phyloP scores from a whole-genome alignment of 92 coral and sea anemone genomes.

The Actinostola sp. region DNA sequence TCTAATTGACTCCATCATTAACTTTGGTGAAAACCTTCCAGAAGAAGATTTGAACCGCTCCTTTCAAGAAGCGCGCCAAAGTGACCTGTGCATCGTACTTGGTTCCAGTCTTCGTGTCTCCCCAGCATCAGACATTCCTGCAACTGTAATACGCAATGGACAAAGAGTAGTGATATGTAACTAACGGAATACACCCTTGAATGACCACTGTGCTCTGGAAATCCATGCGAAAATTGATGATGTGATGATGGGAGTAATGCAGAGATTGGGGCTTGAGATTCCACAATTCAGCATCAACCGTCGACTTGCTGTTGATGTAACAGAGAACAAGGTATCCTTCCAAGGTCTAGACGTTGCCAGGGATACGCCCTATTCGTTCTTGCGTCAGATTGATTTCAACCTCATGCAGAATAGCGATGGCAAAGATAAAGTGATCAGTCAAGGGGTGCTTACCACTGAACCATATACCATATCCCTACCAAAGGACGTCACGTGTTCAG shows the following conservation, averaged over 20 bases:
- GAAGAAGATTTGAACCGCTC: constrained; percentile 61
- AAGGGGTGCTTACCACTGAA: constrained; percentile 57
- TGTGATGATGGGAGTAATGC: constrained; percentile 54
- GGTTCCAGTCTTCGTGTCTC: constrained; percentile 81
- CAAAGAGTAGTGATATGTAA: constrained; percentile 68
- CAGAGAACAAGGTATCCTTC: constrained; percentile 45
- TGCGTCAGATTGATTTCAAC: constrained; percentile 53
- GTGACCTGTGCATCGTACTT: constrained; percentile 74
- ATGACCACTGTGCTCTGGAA: constrained; percentile 64
- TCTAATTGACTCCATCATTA: constrained; percentile 72
- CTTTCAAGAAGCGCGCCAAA: constrained; percentile 47
- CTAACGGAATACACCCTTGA: constrained; percentile 74
- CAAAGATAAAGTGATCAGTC: constrained; percentile 40
- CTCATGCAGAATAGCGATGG: constrained; percentile 43
- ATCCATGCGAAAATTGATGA: constrained; percentile 68
- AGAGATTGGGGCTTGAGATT: constrained; percentile 53
- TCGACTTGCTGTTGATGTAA: constrained; percentile 65
- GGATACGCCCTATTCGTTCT: constrained; percentile 69
- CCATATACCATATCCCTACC: constrained; percentile 62
- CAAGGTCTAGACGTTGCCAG: constrained; percentile 68
- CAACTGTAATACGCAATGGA: constrained; percentile 49
- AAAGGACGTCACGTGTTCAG: neutral
- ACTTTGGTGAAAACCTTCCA: constrained; percentile 75
- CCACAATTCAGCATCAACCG: constrained; percentile 67
- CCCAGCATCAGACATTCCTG: constrained; percentile 79